These are phyloP conservation scores for Xiphophorus couchianus DNA, from an alignment of 2,113 vertebrate species.

Conservation along the genomic window DNA sequence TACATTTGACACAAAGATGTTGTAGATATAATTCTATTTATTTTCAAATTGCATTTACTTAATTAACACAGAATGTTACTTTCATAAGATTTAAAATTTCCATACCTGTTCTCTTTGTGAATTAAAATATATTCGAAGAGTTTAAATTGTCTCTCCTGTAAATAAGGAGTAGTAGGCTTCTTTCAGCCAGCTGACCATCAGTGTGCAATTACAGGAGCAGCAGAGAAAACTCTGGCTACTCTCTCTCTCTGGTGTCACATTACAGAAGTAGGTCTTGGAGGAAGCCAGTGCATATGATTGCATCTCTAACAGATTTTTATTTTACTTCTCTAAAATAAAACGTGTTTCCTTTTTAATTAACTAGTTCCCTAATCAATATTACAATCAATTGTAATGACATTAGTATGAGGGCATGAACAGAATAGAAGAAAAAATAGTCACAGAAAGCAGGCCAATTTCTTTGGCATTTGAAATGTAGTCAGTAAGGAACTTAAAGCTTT, in stretches of 20 bases:
- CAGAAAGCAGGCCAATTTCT: no score
- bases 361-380: background rate
- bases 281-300: background rate
- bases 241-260: no score
- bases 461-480: no score
- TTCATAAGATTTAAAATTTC: background rate
- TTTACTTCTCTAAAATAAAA: background rate
- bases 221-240: background rate
- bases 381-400: background rate
- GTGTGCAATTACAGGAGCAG: background rate
- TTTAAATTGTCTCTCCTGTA: background rate
- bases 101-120: background rate
- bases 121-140: background rate
- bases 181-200: background rate
- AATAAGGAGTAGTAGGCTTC: background rate
- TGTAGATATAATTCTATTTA: background rate
- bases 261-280: no score
- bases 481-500: background rate
- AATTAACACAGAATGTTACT: background rate
- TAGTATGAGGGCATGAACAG: background rate
- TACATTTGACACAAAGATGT: background rate
- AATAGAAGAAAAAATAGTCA: background rate
- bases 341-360: background rate
- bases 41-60: background rate
- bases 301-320: background rate